Percentiles rank a stretch among this genome's conserved stretches.
These are phyloP conservation scores for Glossophaga mutica DNA, from an alignment of 2,797 vertebrate genomes.

Conservation along the genomic window DNA sequence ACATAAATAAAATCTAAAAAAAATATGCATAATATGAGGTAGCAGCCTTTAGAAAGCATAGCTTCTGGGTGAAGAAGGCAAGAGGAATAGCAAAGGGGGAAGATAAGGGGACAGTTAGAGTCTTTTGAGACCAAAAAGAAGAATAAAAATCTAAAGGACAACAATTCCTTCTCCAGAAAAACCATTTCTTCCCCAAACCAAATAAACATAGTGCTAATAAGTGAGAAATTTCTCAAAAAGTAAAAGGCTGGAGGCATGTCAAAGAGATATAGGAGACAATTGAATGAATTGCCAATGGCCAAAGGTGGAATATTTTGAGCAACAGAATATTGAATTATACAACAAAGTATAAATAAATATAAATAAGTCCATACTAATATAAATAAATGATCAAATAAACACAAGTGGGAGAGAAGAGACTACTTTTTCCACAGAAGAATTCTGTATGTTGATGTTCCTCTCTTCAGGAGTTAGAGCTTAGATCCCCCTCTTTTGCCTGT, in stretches of 20 bases:
- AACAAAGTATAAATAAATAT: not conserved
- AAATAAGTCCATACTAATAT: not conserved
- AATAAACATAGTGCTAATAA: not conserved
- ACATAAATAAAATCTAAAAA: too few species aligned
- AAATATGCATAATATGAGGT: not conserved
- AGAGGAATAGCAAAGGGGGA: not conserved
- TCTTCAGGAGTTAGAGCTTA: not conserved
- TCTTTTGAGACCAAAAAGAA: not conserved
- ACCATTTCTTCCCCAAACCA: not conserved
- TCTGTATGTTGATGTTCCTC: not conserved
- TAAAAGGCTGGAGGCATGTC: not conserved
- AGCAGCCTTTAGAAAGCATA: not conserved
- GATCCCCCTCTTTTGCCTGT: not conserved
- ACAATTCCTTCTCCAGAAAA: not conserved
- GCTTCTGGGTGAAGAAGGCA: not conserved
- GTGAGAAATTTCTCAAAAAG: not conserved
- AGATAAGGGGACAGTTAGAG: not conserved
- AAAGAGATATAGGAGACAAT: not conserved
- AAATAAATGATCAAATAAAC: not conserved
- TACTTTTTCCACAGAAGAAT: not conserved
- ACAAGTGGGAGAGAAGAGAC: not conserved
- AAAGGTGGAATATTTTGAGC: not conserved
- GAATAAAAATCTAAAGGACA: not conserved
- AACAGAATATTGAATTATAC: not conserved
- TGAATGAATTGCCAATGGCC: not conserved